Percentiles rank a stretch among this genome's conserved stretches.
These are phyloP conservation scores for Apodemia duryi DNA, from an alignment of 2,888 invertebrate genomes.

Conservation along the genomic window DNA sequence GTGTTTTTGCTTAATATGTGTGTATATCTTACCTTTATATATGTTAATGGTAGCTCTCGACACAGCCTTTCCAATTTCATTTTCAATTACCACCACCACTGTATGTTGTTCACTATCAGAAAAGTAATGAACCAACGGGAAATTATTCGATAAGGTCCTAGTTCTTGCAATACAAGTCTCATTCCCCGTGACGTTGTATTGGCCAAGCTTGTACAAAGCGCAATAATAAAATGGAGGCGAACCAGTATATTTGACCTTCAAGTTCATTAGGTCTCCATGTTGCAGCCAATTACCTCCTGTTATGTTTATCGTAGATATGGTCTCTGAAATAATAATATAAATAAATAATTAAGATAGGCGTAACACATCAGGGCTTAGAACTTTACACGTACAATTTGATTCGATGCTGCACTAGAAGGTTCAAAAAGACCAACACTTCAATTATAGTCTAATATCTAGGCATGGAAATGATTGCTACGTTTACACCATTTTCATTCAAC, in stretches of 20 bases:
- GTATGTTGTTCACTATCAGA: slow-evolving; percentile 85
- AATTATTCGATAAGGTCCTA: slow-evolving; percentile 74
- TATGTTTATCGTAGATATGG: slow-evolving; percentile 84
- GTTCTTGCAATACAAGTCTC: slow-evolving; percentile 82
- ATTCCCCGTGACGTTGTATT: slow-evolving; percentile 86
- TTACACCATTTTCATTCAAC: too few species aligned
- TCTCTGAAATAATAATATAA: slow-evolving; percentile 72
- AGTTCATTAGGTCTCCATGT: slow-evolving; percentile 86
- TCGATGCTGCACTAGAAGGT: too few species aligned
- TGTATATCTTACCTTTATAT: slow-evolving; percentile 90
- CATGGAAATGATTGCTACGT: too few species aligned
- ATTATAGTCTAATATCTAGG: too few species aligned
- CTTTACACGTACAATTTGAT: too few species aligned
- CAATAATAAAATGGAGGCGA: slow-evolving; percentile 87
- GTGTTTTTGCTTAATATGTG: neutral
- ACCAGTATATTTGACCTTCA: slow-evolving; percentile 86
- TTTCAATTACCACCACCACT: slow-evolving; percentile 87
- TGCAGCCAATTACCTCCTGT: slow-evolving; percentile 90
- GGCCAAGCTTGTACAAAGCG: slow-evolving; percentile 80
- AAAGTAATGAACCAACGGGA: slow-evolving; percentile 84
- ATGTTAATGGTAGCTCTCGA: slow-evolving; percentile 87
- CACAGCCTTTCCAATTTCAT: slow-evolving; percentile 85
- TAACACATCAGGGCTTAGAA: too few species aligned
- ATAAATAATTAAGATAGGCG: too few species aligned
- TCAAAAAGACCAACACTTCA: too few species aligned